Percentiles rank a stretch among this genome's conserved stretches.
These are phyloP conservation scores for Chinchilla lanigera DNA, from an alignment of 2,113 vertebrate species.

Conservation along the genomic window DNA sequence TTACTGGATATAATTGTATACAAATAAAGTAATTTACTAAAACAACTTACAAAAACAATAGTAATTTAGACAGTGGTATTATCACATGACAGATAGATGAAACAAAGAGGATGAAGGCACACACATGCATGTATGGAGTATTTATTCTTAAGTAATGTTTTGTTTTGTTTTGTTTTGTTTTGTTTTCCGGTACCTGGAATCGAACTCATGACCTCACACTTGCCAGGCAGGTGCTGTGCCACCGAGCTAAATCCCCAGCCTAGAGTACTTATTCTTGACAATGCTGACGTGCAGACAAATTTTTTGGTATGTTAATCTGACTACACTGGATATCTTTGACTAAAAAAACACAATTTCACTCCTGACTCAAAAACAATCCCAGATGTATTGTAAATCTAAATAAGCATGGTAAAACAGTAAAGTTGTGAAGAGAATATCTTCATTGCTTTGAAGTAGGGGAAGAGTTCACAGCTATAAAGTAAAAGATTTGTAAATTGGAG, in stretches of 20 bases:
- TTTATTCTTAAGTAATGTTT: too few relatives aligned
- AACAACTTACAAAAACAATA: slow-evolving; percentile 16
- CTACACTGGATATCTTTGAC: background rate
- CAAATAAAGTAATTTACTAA: background rate
- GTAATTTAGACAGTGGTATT: background rate
- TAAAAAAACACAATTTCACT: background rate
- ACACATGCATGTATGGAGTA: background rate
- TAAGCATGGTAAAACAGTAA: background rate
- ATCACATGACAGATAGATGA: background rate
- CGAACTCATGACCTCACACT: too few relatives aligned
- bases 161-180: too few relatives aligned
- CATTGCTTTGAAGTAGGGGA: background rate
- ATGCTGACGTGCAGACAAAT: background rate
- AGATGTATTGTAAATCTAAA: background rate
- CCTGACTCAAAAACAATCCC: background rate
- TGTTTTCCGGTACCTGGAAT: too few relatives aligned
- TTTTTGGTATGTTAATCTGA: background rate
- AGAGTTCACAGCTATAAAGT: background rate
- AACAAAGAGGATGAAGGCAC: background rate
- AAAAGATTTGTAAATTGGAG: background rate
- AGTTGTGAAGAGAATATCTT: background rate
- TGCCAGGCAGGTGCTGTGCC: too few relatives aligned
- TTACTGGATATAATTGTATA: background rate
- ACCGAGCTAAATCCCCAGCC: too few relatives aligned
- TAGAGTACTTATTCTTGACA: too few relatives aligned